A percentile compares a stretch with the other conserved stretches of the same genome.
phyloP scores from a whole-genome alignment of 2,888 invertebrate genomes.

The Philonicus albiceps region DNA sequence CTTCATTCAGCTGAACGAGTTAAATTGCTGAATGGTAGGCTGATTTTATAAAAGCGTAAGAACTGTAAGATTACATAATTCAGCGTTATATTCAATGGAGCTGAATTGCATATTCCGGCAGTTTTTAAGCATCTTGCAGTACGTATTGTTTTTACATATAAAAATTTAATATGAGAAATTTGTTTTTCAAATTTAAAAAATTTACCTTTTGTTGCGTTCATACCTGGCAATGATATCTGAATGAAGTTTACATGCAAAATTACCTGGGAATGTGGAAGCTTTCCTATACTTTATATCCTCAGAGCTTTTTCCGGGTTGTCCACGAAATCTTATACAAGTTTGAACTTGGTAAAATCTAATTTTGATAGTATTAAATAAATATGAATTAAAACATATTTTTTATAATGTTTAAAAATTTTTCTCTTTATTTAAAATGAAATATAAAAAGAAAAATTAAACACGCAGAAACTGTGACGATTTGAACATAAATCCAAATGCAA shows the following conservation, averaged over 20 bases:
- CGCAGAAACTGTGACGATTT: neutral
- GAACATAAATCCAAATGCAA: neutral
- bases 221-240: neutral
- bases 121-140: too few relatives aligned
- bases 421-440: slow-evolving; percentile 5
- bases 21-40: too few relatives aligned
- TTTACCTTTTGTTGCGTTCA: neutral
- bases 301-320: neutral
- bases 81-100: too few relatives aligned
- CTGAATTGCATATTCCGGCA: neutral
- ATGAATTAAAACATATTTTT: neutral
- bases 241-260: neutral
- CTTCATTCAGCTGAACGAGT: too few relatives aligned
- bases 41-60: too few relatives aligned
- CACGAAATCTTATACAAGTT: neutral
- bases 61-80: too few relatives aligned
- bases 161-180: too few relatives aligned
- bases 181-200: too few relatives aligned
- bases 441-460: slow-evolving; percentile 27
- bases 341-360: too few relatives aligned
- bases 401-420: neutral
- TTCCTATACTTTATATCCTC: neutral
- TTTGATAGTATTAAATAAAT: neutral
- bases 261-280: neutral
- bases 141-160: too few relatives aligned